Evolutionary conservation across 2,888 invertebrate genomes (phyloP).

Genomic region (Zaprionus obscuricornis): DNA sequence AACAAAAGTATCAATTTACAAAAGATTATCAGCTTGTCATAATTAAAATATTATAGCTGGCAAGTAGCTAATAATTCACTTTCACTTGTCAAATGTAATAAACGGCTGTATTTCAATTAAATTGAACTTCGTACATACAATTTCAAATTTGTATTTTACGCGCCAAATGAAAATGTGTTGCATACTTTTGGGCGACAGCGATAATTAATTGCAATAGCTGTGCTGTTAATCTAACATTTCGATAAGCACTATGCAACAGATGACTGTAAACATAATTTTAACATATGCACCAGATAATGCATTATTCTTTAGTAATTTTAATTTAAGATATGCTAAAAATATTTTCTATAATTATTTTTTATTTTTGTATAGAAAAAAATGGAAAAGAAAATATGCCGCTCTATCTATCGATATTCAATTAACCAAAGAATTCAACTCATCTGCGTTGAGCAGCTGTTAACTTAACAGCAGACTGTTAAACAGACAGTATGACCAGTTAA

Average conservation of each 20-base stretch:
- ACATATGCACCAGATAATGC: too few relatives aligned
- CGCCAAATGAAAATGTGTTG: background rate
- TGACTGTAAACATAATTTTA: too few relatives aligned
- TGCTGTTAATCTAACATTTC: too few relatives aligned
- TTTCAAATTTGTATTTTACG: conserved; percentile 10
- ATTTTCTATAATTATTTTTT: too few relatives aligned
- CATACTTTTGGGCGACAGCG: conserved; percentile 19
- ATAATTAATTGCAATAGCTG: background rate
- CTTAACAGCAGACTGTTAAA: background rate
- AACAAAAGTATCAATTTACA: conserved; percentile 50
- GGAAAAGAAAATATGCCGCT: too few relatives aligned
- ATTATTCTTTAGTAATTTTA: too few relatives aligned
- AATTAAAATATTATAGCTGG: conserved; percentile 63
- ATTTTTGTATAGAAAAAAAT: too few relatives aligned
- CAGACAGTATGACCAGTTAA: conserved; percentile 16
- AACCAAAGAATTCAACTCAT: too few relatives aligned
- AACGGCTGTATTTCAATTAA: background rate
- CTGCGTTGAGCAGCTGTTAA: too few relatives aligned
- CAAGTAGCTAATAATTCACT: conserved; percentile 44
- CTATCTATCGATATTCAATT: too few relatives aligned
- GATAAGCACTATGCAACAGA: too few relatives aligned
- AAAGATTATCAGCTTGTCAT: conserved; percentile 51
- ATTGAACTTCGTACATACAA: background rate
- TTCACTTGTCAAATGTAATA: conserved; percentile 37
- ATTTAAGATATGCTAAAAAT: too few relatives aligned